Evolutionary conservation across 2,888 invertebrate species (phyloP).

Genomic region (Silvanus unidentatus): DNA sequence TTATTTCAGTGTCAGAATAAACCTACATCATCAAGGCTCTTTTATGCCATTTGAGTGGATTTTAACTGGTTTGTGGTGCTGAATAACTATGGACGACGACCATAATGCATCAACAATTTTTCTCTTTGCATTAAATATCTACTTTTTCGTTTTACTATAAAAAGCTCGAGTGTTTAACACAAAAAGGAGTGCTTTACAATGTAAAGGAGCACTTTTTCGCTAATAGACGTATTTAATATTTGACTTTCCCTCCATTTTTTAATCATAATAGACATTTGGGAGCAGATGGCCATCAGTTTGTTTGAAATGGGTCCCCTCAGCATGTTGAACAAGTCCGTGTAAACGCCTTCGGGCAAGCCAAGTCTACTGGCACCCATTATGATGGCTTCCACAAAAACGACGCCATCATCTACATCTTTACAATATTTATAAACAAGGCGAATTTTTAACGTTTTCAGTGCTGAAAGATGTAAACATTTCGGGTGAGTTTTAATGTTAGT

Average conservation of each 20-base stretch:
- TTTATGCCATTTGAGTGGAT: conserved; percentile 17
- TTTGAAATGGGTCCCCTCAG: conserved; percentile 14
- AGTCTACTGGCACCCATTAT: conserved; percentile 5
- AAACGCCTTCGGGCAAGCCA: conserved; percentile 19
- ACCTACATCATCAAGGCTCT: conserved; percentile 31
- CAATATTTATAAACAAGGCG: conserved; percentile 27
- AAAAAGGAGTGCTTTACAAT: too few relatives aligned
- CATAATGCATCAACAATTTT: too few relatives aligned
- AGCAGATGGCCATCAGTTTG: conserved; percentile 14
- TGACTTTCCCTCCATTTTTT: conserved; percentile 1
- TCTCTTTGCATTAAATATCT: too few relatives aligned
- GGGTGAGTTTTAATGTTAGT: conserved; percentile 17
- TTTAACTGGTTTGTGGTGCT: conserved; percentile 1
- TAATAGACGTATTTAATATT: background rate
- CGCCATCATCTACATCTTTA: conserved; percentile 30
- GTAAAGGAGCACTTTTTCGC: too few relatives aligned
- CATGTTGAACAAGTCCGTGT: background rate
- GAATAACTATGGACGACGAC: conserved; percentile 13
- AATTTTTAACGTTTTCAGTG: conserved; percentile 20
- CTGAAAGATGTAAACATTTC: conserved; percentile 25
- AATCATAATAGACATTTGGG: background rate
- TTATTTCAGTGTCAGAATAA: conserved; percentile 44
- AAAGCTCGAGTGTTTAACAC: too few relatives aligned
- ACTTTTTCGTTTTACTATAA: too few relatives aligned
- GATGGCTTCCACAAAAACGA: conserved; percentile 27